Evolutionary conservation across 1,140 invertebrate genomes (phyloP).

Genomic region (Cryptotermes secundus): DNA sequence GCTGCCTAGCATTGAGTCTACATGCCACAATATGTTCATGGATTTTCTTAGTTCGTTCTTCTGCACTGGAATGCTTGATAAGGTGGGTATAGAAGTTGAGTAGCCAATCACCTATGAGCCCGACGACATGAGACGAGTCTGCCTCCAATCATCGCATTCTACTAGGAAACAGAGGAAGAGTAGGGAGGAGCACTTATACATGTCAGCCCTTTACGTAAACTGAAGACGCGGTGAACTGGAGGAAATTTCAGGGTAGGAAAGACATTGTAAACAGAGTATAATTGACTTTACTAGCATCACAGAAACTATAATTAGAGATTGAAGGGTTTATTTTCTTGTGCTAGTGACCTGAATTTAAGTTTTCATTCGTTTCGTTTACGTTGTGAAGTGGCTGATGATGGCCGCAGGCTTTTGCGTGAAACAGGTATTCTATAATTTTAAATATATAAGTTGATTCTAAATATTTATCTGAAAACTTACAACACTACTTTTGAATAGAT

Average conservation of each 20-base stretch:
- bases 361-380: neutral
- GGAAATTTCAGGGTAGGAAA: neutral
- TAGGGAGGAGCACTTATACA: neutral
- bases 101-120: neutral
- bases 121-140: neutral
- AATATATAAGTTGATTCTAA: too few relatives aligned
- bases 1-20: too few relatives aligned
- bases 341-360: neutral
- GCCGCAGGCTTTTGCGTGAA: too few relatives aligned
- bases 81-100: neutral
- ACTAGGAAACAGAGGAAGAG: neutral
- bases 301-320: neutral
- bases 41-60: too few relatives aligned
- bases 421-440: too few relatives aligned
- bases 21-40: too few relatives aligned
- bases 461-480: too few relatives aligned
- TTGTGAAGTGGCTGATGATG: too few relatives aligned
- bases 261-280: neutral
- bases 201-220: neutral
- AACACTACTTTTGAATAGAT: too few relatives aligned
- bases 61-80: too few relatives aligned
- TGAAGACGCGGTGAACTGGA: neutral
- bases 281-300: neutral
- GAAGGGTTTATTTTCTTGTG: neutral
- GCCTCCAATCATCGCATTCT: too few relatives aligned